Conservation (phyloP, 2,113 vertebrate genomes). For the Chaetops frenatus region DNA sequence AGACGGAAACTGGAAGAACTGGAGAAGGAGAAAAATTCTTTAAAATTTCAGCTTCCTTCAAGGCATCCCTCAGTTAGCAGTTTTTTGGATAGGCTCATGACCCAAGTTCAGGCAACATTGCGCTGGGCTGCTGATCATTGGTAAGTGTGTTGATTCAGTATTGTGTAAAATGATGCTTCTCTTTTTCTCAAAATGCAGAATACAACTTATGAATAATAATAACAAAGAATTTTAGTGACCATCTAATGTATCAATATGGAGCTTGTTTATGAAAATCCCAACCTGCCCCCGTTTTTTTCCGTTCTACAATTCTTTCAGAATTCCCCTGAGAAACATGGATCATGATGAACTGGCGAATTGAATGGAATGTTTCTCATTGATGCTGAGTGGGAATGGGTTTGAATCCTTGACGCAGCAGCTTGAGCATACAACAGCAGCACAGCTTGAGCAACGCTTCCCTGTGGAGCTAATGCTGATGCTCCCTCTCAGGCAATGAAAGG, state of each 20-base stretch:
- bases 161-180: neutral
- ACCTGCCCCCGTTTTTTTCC: accelerated
- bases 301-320: neutral
- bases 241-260: neutral
- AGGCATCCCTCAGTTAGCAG: constrained; percentile 74
- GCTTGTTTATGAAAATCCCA: neutral
- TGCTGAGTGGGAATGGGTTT: neutral
- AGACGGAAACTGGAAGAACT: constrained; percentile 81
- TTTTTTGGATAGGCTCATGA: constrained; percentile 74
- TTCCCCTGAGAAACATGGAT: neutral
- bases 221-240: neutral
- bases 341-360: neutral
- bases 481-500: neutral
- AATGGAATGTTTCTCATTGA: neutral
- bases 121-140: neutral
- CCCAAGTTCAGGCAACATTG: constrained; percentile 70
- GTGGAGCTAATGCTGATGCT: constrained; percentile 14
- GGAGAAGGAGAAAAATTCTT: constrained; percentile 68
- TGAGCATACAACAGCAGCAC: neutral
- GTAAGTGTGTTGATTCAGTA: constrained; percentile 41
- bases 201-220: neutral
- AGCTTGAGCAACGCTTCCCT: neutral
- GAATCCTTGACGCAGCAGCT: neutral
- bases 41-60: constrained; percentile 82
- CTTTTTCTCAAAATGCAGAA: neutral